Conservation (phyloP, 2,113 vertebrate genomes). For the Daubentonia madagascariensis region DNA sequence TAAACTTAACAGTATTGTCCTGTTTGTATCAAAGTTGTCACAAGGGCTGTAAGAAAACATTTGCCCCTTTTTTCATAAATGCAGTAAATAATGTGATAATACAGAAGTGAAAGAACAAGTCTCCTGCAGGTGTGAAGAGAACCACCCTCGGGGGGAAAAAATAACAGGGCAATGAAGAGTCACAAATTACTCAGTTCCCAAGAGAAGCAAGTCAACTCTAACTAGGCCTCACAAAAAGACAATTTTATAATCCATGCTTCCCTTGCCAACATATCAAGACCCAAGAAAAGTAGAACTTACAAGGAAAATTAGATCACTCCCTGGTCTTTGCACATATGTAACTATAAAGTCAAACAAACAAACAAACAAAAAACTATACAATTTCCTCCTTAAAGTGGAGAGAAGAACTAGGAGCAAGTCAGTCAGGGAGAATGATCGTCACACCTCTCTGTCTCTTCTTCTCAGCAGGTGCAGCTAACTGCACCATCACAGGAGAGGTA, state of each 20-base stretch:
- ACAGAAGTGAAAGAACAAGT: slow-evolving; percentile 75
- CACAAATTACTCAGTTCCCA: slow-evolving; percentile 13
- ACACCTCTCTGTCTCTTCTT: not conserved
- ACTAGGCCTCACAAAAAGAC: not conserved
- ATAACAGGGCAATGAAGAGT: slow-evolving; percentile 34
- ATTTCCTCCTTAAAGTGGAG: not conserved
- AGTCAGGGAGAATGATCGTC: accelerated
- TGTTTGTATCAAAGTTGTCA: not conserved
- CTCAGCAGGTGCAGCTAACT: not conserved
- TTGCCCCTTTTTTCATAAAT: not conserved
- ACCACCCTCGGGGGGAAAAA: slow-evolving; percentile 44
- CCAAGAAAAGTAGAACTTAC: not conserved
- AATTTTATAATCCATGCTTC: not conserved
- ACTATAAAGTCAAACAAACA: not conserved
- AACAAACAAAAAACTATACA: not conserved
- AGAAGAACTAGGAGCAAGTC: not conserved
- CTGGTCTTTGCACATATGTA: too few species aligned
- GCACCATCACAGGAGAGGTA: not conserved
- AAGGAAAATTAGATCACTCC: not conserved
- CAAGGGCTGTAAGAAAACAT: not conserved
- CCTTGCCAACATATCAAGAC: not conserved
- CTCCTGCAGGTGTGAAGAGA: slow-evolving; percentile 74
- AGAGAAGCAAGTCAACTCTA: not conserved
- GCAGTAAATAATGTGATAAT: slow-evolving; percentile 56
- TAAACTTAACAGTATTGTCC: not conserved